phyloP scores from a whole-genome alignment of 2,113 vertebrate genomes.

The Columba janthina region DNA sequence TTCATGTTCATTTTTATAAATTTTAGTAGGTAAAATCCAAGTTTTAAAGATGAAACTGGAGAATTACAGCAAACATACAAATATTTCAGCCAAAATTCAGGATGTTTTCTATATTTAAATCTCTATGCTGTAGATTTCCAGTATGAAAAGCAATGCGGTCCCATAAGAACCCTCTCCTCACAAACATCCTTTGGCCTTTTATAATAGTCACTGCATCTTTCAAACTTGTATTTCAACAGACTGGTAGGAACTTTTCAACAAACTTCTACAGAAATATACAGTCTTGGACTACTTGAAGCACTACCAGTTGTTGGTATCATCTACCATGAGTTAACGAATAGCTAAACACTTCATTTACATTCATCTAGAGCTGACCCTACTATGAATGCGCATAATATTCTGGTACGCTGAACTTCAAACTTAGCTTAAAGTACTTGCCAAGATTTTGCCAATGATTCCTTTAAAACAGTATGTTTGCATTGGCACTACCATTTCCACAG shows the following conservation, averaged over 20 bases:
- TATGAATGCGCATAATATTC: neutral
- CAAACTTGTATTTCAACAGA: neutral
- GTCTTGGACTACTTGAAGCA: neutral
- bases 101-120: neutral
- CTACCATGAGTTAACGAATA: neutral
- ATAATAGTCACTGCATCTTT: neutral
- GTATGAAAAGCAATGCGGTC: neutral
- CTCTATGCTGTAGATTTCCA: neutral
- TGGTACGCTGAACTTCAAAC: neutral
- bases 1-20: neutral
- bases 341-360: neutral
- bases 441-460: neutral
- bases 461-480: accelerated
- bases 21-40: neutral
- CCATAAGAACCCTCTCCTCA: neutral
- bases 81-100: neutral
- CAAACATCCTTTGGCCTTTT: neutral
- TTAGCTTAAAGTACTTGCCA: neutral
- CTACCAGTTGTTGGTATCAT: neutral
- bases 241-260: neutral
- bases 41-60: neutral
- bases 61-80: neutral
- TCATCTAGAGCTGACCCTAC: neutral
- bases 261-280: neutral
- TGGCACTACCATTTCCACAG: neutral